Conservation (phyloP, 2,888 invertebrate species). For the Campoplex capitator region DNA sequence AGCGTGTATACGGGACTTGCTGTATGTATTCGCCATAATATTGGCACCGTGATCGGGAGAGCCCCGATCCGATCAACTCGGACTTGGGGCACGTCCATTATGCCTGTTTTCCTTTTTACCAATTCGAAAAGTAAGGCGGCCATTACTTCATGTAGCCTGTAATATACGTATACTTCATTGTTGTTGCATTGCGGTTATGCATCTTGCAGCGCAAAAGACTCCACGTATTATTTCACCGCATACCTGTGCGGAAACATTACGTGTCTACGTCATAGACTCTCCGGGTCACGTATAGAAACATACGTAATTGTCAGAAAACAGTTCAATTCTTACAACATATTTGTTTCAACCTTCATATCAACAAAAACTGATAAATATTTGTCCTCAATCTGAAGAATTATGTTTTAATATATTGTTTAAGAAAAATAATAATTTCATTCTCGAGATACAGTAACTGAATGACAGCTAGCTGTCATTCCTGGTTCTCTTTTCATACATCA, state of each 20-base stretch:
- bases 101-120: constrained; percentile 49
- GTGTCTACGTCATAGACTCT: constrained; percentile 20
- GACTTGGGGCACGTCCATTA: constrained; percentile 37
- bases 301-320: constrained; percentile 62
- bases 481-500: not conserved
- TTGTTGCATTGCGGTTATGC: constrained; percentile 48
- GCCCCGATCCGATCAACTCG: constrained; percentile 40
- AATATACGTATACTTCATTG: constrained; percentile 31
- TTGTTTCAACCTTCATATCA: constrained; percentile 29
- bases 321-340: constrained; percentile 61
- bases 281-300: constrained; percentile 57
- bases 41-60: constrained; percentile 8
- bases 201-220: constrained; percentile 47
- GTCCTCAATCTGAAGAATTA: not conserved
- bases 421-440: not conserved
- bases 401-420: not conserved
- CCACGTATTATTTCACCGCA: constrained; percentile 15
- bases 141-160: constrained; percentile 7
- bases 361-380: not conserved
- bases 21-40: not conserved
- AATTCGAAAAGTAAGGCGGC: constrained; percentile 51
- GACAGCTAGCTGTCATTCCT: not conserved
- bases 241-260: constrained; percentile 41
- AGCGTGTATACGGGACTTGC: constrained; percentile 18
- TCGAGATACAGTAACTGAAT: not conserved